Evolutionary conservation across 2,797 vertebrate genomes (phyloP).

Genomic region (Eptatretus atami): DNA sequence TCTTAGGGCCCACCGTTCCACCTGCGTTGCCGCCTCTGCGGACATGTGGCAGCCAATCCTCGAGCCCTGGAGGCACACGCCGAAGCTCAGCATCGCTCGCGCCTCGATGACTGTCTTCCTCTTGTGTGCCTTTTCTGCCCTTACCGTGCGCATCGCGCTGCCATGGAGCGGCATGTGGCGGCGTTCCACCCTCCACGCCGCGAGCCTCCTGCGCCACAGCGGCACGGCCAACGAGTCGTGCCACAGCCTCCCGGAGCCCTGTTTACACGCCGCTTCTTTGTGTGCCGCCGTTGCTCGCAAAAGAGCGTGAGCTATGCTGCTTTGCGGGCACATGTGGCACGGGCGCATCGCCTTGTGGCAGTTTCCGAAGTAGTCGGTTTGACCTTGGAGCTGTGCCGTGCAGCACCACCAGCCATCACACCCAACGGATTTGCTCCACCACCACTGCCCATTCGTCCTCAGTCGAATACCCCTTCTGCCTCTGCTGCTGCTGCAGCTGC

Average conservation of each 20-base stretch:
- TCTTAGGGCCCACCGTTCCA: background rate
- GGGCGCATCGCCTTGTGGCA: background rate
- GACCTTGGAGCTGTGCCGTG: background rate
- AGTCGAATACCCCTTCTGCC: too few species aligned
- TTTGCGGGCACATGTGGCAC: background rate
- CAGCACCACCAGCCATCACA: background rate
- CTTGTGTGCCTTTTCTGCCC: background rate
- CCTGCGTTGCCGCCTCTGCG: background rate
- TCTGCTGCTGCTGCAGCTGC: too few species aligned
- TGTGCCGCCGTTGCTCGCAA: constrained; percentile 1
- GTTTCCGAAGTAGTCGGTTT: background rate
- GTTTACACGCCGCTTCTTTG: background rate
- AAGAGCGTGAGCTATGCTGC: background rate
- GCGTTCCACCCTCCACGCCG: background rate
- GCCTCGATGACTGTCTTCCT: background rate
- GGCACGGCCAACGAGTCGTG: background rate
- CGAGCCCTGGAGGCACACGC: background rate
- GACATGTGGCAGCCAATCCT: background rate
- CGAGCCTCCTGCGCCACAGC: background rate
- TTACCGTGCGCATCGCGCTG: background rate
- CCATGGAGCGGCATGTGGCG: constrained; percentile 1
- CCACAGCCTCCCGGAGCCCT: background rate
- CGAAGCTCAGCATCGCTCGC: background rate
- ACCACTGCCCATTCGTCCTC: too few species aligned
- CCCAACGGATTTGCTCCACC: too few species aligned